Evolutionary conservation across 2,888 invertebrate genomes (phyloP).

Genomic region (Hedya salicella): DNA sequence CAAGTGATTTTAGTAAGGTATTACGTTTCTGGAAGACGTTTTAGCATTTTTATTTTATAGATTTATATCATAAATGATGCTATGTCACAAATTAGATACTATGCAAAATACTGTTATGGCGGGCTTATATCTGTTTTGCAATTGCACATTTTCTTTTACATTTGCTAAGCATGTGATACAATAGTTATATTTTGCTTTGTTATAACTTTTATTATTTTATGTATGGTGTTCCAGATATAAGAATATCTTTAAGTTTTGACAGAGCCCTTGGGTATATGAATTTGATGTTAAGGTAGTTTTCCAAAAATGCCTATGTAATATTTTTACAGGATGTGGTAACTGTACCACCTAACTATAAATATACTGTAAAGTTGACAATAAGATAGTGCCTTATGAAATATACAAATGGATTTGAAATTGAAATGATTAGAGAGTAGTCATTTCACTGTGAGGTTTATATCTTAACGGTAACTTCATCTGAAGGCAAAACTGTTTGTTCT

Average conservation of each 20-base stretch:
- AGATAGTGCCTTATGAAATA: slow-evolving; percentile 31
- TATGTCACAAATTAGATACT: slow-evolving; percentile 11
- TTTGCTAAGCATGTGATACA: slow-evolving; percentile 45
- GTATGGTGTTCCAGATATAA: slow-evolving; percentile 40
- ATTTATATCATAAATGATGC: slow-evolving; percentile 25
- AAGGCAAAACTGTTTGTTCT: too few relatives aligned
- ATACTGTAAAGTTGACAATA: slow-evolving; percentile 25
- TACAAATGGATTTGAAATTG: background rate
- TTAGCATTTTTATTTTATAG: slow-evolving; percentile 37
- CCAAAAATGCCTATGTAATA: slow-evolving; percentile 5
- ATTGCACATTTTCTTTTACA: slow-evolving; percentile 33
- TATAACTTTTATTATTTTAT: slow-evolving; percentile 49
- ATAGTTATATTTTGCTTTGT: slow-evolving; percentile 45
- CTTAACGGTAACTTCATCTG: too few relatives aligned
- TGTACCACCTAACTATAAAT: slow-evolving; percentile 10
- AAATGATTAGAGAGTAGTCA: background rate
- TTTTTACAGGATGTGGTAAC: slow-evolving; percentile 15
- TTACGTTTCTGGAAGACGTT: slow-evolving; percentile 13
- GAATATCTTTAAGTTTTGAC: slow-evolving; percentile 47
- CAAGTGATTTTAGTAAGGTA: slow-evolving; percentile 45
- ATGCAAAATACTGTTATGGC: slow-evolving; percentile 29
- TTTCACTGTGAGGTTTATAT: background rate
- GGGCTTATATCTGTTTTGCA: slow-evolving; percentile 33
- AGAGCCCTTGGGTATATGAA: slow-evolving; percentile 46
- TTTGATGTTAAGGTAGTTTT: slow-evolving; percentile 34